A percentile compares a stretch with the other conserved stretches of the same genome.
Conservation (phyloP, 2,888 invertebrate species). For the Syritta pipiens region DNA sequence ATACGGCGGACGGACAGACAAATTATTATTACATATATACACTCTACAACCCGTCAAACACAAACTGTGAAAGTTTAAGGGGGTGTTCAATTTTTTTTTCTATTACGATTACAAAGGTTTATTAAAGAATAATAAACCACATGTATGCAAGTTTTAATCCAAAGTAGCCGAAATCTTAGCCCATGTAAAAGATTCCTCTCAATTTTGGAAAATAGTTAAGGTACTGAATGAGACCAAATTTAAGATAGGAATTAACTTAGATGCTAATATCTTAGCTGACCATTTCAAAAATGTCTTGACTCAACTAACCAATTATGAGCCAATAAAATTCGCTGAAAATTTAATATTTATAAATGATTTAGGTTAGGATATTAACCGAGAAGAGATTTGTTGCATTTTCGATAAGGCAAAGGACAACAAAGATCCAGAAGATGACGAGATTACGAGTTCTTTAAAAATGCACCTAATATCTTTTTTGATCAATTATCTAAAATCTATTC, state of each 20-base stretch:
- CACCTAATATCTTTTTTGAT: too few relatives aligned
- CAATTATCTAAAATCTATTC: too few relatives aligned
- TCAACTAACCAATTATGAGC: background rate
- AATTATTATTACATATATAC: too few relatives aligned
- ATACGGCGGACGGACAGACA: too few relatives aligned
- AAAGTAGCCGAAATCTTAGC: background rate
- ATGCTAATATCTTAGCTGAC: background rate
- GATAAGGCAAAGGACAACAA: background rate
- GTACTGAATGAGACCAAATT: background rate
- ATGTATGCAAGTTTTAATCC: background rate
- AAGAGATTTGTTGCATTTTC: background rate
- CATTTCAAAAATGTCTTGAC: background rate
- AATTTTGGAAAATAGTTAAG: background rate
- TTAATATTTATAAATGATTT: background rate
- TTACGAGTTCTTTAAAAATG: constrained; percentile 4
- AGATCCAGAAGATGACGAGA: background rate
- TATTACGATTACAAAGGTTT: too few relatives aligned
- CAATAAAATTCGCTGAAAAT: background rate
- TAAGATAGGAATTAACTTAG: background rate
- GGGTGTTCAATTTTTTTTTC: too few relatives aligned
- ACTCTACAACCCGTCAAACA: too few relatives aligned
- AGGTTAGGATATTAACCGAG: background rate
- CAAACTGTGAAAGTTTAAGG: too few relatives aligned
- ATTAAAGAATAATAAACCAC: too few relatives aligned
- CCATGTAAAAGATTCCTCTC: background rate